Evolutionary conservation across 2,797 vertebrate genomes (phyloP).

Genomic region (Periophthalmus magnuspinnatus): DNA sequence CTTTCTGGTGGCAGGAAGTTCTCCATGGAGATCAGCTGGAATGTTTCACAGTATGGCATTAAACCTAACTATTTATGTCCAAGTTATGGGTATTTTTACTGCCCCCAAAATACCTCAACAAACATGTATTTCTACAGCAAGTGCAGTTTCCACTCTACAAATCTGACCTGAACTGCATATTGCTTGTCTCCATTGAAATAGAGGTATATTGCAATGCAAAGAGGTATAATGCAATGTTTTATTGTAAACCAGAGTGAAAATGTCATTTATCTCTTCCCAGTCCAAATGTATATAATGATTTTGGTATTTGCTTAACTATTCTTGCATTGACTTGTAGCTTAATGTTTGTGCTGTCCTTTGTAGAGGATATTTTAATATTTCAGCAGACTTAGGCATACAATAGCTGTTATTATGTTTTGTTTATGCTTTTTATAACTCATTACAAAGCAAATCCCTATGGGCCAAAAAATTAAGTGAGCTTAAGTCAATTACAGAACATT

Average conservation of each 20-base stretch:
- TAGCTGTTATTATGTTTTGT: neutral
- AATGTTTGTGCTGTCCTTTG: neutral
- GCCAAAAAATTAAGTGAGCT: neutral
- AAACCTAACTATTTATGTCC: too few relatives aligned
- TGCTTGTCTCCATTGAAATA: too few relatives aligned
- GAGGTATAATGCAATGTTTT: too few relatives aligned
- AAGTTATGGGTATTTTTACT: too few relatives aligned
- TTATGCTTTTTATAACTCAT: slow-evolving; percentile 2
- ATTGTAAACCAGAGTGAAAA: too few relatives aligned
- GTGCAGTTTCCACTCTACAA: neutral
- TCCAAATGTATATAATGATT: neutral
- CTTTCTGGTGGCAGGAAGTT: too few relatives aligned
- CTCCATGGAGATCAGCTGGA: too few relatives aligned
- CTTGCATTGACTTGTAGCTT: neutral
- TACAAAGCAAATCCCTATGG: neutral
- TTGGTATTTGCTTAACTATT: neutral
- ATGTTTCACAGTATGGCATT: too few relatives aligned
- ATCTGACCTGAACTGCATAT: neutral
- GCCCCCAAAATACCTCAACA: too few relatives aligned
- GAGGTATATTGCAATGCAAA: too few relatives aligned
- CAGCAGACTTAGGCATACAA: neutral
- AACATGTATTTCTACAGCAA: too few relatives aligned
- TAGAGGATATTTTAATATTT: neutral
- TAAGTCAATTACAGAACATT: neutral
- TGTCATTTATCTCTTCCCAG: too few relatives aligned